These are phyloP conservation scores for Schizotus pectinicornis DNA, from an alignment of 2,888 invertebrate genomes.

Conservation along the genomic window DNA sequence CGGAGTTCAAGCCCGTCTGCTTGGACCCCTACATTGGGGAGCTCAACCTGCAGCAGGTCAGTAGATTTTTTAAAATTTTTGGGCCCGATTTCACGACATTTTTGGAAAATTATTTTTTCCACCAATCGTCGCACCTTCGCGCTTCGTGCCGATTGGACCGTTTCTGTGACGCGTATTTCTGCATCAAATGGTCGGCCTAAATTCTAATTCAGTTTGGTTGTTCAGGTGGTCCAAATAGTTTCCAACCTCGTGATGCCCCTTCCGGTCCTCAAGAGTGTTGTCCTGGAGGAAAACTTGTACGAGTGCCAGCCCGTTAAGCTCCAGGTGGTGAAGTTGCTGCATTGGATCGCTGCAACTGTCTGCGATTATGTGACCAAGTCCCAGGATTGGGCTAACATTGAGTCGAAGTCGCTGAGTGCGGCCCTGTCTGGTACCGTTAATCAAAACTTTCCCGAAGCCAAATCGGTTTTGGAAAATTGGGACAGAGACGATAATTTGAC, in stretches of 20 bases:
- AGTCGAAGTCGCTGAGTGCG: constrained; percentile 34
- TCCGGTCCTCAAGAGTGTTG: constrained; percentile 46
- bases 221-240: constrained; percentile 50
- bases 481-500: constrained; percentile 35
- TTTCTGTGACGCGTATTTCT: no score
- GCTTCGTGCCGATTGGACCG: no score
- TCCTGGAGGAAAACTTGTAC: constrained; percentile 39
- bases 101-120: no score
- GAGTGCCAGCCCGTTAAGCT: constrained; percentile 54
- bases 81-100: no score
- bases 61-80: constrained; percentile 31
- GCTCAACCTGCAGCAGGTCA: constrained; percentile 62
- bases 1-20: constrained; percentile 60
- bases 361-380: constrained; percentile 32
- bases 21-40: constrained; percentile 60
- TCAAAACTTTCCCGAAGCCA: constrained; percentile 53
- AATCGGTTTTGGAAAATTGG: constrained; percentile 51
- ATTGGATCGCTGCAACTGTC: constrained; percentile 41
- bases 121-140: no score
- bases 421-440: constrained; percentile 39
- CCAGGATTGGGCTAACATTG: constrained; percentile 24
- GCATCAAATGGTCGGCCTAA: no score
- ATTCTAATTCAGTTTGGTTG: constrained; percentile 24
- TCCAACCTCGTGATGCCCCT: constrained; percentile 48
- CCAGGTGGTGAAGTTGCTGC: constrained; percentile 54